phyloP scores from a whole-genome alignment of 2,888 invertebrate species.

The Teleiodes luculella region DNA sequence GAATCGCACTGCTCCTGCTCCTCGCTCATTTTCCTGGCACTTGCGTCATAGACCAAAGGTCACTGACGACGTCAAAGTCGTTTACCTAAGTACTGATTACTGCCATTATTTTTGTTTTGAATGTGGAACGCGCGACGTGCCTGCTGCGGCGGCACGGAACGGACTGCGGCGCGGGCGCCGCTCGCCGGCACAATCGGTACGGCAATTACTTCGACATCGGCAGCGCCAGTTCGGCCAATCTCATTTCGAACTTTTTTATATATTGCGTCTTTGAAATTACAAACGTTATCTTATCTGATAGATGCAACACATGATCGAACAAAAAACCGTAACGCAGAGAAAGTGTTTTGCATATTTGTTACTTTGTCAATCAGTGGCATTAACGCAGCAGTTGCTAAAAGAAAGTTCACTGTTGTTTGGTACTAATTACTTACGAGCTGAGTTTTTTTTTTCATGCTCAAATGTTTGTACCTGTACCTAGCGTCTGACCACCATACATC shows the following conservation, averaged over 20 bases:
- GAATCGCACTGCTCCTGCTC: constrained; percentile 68
- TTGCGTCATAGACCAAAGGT: constrained; percentile 32
- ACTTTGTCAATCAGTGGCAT: constrained; percentile 50
- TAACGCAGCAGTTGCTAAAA: constrained; percentile 29
- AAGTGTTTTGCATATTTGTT: constrained; percentile 40
- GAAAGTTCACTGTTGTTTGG: constrained; percentile 21
- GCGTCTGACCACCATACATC: too few relatives aligned
- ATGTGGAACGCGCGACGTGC: constrained; percentile 41
- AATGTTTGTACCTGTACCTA: too few relatives aligned
- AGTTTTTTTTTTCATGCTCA: constrained; percentile 30
- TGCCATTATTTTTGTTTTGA: constrained; percentile 44
- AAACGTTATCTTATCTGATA: constrained; percentile 47
- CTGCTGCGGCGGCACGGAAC: constrained; percentile 48
- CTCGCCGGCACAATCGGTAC: constrained; percentile 27
- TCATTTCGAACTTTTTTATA: constrained; percentile 66
- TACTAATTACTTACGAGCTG: constrained; percentile 16
- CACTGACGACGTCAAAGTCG: constrained; percentile 24
- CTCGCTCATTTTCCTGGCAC: constrained; percentile 67
- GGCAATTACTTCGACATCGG: constrained; percentile 55
- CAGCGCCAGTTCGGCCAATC: constrained; percentile 44
- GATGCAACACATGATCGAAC: constrained; percentile 42
- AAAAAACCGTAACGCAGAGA: constrained; percentile 57
- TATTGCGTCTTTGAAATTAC: constrained; percentile 62
- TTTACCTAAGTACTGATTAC: constrained; percentile 37
- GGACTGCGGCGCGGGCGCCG: constrained; percentile 37